Percentiles rank a stretch among this genome's conserved stretches.
Conservation (phyloP, 2,113 vertebrate species). For the Lasiurus borealis region DNA sequence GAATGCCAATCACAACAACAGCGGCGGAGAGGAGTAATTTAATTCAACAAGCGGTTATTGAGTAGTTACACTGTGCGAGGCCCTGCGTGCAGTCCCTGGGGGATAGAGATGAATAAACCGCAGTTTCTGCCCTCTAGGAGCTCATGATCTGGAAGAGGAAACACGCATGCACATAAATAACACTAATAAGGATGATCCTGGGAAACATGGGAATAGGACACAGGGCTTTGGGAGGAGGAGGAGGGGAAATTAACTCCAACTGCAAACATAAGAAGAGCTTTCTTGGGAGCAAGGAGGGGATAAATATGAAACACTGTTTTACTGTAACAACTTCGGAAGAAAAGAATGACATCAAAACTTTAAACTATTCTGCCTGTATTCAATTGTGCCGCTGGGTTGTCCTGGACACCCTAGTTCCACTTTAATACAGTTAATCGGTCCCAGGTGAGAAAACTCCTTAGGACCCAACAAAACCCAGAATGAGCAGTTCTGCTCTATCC, state of each 20-base stretch:
- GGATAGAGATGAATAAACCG: constrained; percentile 61
- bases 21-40: constrained; percentile 55
- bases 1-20: constrained; percentile 64
- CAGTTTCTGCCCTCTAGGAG: constrained; percentile 56
- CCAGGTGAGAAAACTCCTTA: neutral
- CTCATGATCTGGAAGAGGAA: constrained; percentile 63
- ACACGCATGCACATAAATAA: constrained; percentile 63
- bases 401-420: neutral
- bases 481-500: neutral
- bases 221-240: neutral
- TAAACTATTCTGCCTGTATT: neutral
- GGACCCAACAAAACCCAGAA: neutral
- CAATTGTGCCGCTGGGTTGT: neutral
- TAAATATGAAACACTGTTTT: neutral
- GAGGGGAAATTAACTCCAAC: constrained; percentile 24
- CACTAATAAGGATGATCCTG: constrained; percentile 59
- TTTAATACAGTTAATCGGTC: neutral
- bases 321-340: too few relatives aligned
- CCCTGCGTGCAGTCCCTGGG: neutral
- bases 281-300: neutral
- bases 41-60: constrained; percentile 73
- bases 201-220: neutral
- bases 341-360: too few relatives aligned
- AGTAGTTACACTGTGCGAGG: constrained; percentile 57
- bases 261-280: neutral